These are phyloP conservation scores for Cyanoliseus patagonus DNA, from an alignment of 2,113 vertebrate species.

Conservation along the genomic window DNA sequence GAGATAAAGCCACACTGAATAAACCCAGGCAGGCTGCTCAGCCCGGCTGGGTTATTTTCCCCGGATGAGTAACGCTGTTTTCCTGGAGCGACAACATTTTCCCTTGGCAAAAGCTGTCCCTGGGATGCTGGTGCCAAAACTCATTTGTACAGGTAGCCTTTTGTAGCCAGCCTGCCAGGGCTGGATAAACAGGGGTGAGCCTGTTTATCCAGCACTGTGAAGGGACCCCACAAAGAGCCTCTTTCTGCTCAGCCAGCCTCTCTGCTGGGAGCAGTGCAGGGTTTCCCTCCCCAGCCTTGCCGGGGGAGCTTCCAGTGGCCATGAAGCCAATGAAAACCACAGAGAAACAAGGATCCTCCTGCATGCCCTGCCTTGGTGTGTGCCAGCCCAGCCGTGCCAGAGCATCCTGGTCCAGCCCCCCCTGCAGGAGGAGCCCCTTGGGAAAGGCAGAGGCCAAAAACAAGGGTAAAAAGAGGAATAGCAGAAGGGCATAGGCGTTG, in stretches of 20 bases:
- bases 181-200: neutral
- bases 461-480: neutral
- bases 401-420: neutral
- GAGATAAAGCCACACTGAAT: neutral
- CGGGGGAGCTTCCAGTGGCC: neutral
- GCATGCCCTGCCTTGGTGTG: rapidly evolving
- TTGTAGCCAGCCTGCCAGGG: rapidly evolving
- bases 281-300: neutral
- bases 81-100: neutral
- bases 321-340: neutral
- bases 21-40: neutral
- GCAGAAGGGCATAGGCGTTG: neutral
- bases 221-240: neutral
- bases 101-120: neutral
- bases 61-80: neutral
- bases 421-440: neutral
- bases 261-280: rapidly evolving
- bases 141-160: neutral
- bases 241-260: neutral
- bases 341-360: neutral
- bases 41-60: neutral
- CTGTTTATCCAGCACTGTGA: no score
- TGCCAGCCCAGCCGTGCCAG: neutral
- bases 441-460: neutral
- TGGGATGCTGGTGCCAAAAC: neutral